Percentiles rank a stretch among this genome's conserved stretches.
Evolutionary conservation across 2,888 invertebrate genomes (phyloP).

Genomic region (Drosophila eohydei): DNA sequence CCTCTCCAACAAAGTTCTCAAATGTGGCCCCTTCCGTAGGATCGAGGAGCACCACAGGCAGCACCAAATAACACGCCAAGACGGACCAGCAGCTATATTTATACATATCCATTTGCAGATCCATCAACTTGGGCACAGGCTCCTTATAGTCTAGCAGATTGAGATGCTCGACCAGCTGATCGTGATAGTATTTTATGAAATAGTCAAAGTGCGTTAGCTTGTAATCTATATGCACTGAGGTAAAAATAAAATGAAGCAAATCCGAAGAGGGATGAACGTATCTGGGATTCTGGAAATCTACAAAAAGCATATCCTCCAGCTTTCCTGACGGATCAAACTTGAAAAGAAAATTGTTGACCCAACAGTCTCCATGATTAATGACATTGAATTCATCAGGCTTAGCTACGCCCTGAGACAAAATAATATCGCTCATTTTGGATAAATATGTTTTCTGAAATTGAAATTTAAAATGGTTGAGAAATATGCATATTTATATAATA

Average conservation of each 20-base stretch:
- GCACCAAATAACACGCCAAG: conserved; percentile 38
- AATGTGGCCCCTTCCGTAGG: conserved; percentile 74
- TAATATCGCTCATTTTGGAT: conserved; percentile 21
- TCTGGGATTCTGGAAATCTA: conserved; percentile 80
- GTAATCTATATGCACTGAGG: conserved; percentile 77
- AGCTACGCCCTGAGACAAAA: not conserved
- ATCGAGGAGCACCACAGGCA: conserved; percentile 79
- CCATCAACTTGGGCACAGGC: conserved; percentile 65
- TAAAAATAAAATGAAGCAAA: conserved; percentile 77
- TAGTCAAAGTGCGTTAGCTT: conserved; percentile 80
- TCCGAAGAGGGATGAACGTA: conserved; percentile 76
- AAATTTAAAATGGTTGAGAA: not conserved
- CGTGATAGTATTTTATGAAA: conserved; percentile 79
- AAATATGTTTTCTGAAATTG: conserved; percentile 65
- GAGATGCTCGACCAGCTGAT: conserved; percentile 73
- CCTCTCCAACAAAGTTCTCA: conserved; percentile 69
- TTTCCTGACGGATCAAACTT: conserved; percentile 56
- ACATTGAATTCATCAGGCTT: conserved; percentile 72
- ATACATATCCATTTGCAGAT: conserved; percentile 68
- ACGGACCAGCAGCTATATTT: conserved; percentile 70
- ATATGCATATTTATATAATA: not conserved
- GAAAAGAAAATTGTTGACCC: conserved; percentile 82
- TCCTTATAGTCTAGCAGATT: conserved; percentile 72
- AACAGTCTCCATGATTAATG: conserved; percentile 79
- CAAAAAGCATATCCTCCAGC: conserved; percentile 69